phyloP scores from a whole-genome alignment of 2,888 invertebrate genomes.

The Ichneumoninae sp. region DNA sequence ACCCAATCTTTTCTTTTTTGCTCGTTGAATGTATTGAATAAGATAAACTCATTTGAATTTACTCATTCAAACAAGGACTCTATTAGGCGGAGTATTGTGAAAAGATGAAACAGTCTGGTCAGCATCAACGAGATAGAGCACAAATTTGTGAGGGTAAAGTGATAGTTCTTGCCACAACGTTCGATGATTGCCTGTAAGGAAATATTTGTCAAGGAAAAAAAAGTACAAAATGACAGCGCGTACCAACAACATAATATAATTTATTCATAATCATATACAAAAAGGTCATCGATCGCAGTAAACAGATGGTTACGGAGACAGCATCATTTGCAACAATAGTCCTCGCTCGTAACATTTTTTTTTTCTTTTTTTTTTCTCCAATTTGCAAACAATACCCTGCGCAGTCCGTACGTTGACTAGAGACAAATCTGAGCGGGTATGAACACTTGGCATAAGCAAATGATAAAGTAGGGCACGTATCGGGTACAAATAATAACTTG shows the following conservation, averaged over 20 bases:
- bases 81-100: conserved; percentile 97
- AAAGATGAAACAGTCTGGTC: conserved; percentile 90
- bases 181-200: not conserved
- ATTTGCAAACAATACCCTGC: conserved; percentile 74
- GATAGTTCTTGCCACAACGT: conserved; percentile 73
- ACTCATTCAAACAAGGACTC: conserved; percentile 52
- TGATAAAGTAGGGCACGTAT: conserved; percentile 16
- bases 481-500: conserved; percentile 20
- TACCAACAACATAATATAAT: conserved; percentile 82
- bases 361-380: conserved; percentile 58
- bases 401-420: conserved; percentile 74
- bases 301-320: conserved; percentile 75
- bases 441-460: conserved; percentile 52
- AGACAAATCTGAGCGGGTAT: conserved; percentile 69
- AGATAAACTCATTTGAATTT: conserved; percentile 31
- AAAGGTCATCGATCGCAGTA: conserved; percentile 77
- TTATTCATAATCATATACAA: conserved; percentile 82
- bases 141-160: conserved; percentile 91
- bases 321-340: conserved; percentile 76
- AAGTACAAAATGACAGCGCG: not conserved
- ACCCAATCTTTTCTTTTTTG: conserved; percentile 37
- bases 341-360: conserved; percentile 52
- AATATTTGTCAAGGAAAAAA: not conserved
- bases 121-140: conserved; percentile 93
- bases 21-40: conserved; percentile 21